A percentile compares a stretch with the other conserved stretches of the same genome.
Conservation (phyloP, 2,888 invertebrate species). For the Pherbina coryleti region DNA sequence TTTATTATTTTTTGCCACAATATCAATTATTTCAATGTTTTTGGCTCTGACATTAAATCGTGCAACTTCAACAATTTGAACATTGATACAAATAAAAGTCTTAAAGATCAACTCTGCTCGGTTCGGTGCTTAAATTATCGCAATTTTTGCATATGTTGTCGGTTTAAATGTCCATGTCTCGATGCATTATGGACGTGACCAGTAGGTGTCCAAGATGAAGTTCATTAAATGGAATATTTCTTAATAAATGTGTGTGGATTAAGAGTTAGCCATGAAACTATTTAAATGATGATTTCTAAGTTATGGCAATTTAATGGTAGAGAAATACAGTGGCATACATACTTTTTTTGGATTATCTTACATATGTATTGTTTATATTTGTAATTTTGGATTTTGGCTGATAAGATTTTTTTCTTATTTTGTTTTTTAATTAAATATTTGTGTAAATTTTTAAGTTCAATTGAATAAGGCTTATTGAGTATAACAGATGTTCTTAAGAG, state of each 20-base stretch:
- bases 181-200: neutral
- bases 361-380: too few relatives aligned
- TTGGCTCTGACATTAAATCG: neutral
- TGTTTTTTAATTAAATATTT: too few relatives aligned
- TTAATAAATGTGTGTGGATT: neutral
- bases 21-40: neutral
- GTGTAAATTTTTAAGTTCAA: too few relatives aligned
- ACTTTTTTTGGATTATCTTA: too few relatives aligned
- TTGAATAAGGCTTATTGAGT: too few relatives aligned
- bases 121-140: neutral
- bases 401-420: too few relatives aligned
- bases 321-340: too few relatives aligned
- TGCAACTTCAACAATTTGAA: neutral
- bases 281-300: neutral
- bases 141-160: slow-evolving; percentile 1
- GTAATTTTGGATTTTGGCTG: too few relatives aligned
- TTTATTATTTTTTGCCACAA: neutral
- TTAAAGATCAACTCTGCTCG: slow-evolving; percentile 8
- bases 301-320: too few relatives aligned
- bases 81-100: neutral
- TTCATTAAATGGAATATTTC: neutral
- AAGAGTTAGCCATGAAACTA: neutral
- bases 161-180: neutral
- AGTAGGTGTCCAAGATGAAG: neutral
- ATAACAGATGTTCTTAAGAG: too few relatives aligned